A percentile compares a stretch with the other conserved stretches of the same genome.
Evolutionary conservation across 2,113 vertebrate genomes (phyloP).

Genomic region (Gallinago paraguaiae): DNA sequence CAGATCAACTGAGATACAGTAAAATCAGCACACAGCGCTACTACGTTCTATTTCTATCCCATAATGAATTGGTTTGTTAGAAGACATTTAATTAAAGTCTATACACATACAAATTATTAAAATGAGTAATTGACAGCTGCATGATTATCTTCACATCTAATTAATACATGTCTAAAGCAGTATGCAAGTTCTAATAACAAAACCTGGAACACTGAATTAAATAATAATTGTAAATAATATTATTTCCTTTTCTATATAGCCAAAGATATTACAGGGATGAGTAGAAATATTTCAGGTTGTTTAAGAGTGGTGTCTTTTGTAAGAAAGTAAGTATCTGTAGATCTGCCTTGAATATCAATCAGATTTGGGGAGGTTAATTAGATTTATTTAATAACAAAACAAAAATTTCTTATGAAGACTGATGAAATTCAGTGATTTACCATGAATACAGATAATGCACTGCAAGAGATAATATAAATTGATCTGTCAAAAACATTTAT

Average conservation of each 20-base stretch:
- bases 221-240: background rate
- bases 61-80: background rate
- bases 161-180: background rate
- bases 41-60: background rate
- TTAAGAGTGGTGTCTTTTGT: background rate
- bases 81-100: constrained; percentile 21
- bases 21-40: background rate
- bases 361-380: background rate
- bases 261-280: background rate
- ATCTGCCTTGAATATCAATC: background rate
- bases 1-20: background rate
- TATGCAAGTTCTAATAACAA: background rate
- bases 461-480: background rate
- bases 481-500: background rate
- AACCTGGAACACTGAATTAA: background rate
- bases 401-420: background rate
- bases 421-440: background rate
- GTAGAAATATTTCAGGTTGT: background rate
- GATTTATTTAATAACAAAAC: background rate
- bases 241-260: background rate
- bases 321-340: background rate
- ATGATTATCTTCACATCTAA: constrained; percentile 15
- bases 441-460: background rate
- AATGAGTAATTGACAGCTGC: background rate
- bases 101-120: background rate